These are phyloP conservation scores for Peromyscus melanophrys DNA, from an alignment of 2,797 vertebrate species.

Conservation along the genomic window DNA sequence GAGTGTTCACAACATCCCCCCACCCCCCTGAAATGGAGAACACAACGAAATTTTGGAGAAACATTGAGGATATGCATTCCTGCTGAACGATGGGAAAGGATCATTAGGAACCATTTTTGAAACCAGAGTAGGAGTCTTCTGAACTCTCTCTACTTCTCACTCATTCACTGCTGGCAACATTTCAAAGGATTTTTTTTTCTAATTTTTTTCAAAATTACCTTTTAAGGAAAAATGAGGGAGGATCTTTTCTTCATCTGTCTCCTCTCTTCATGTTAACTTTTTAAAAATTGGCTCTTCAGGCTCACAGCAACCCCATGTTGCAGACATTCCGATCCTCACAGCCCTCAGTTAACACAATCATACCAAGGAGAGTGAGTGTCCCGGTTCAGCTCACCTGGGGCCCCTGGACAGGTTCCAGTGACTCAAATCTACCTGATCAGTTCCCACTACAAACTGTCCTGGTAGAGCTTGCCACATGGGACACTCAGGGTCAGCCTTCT, in stretches of 20 bases:
- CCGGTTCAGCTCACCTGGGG: background rate
- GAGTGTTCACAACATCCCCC: background rate
- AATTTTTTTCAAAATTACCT: conserved; percentile 61
- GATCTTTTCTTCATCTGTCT: conserved; percentile 59
- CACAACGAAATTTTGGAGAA: conserved; percentile 51
- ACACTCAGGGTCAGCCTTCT: background rate
- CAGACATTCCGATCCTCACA: background rate
- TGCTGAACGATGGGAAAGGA: conserved; percentile 37
- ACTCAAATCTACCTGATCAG: background rate
- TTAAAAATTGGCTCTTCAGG: background rate
- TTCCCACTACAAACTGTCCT: background rate
- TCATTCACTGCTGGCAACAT: conserved; percentile 68
- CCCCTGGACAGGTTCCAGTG: background rate
- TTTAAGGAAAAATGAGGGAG: conserved; percentile 57
- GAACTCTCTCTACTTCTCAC: conserved; percentile 60
- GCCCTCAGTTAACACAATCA: accelerated
- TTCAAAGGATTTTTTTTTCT: conserved; percentile 41
- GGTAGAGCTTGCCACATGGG: background rate
- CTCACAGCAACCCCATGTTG: background rate
- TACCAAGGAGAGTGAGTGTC: accelerated
- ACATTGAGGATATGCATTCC: background rate
- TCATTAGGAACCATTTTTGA: conserved; percentile 6
- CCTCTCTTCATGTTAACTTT: conserved; percentile 39
- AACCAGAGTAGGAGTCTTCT: conserved; percentile 50
- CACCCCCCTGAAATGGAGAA: conserved; percentile 57